Evolutionary conservation across 2,797 vertebrate species (phyloP).

Genomic region (Chrysocyon brachyurus): DNA sequence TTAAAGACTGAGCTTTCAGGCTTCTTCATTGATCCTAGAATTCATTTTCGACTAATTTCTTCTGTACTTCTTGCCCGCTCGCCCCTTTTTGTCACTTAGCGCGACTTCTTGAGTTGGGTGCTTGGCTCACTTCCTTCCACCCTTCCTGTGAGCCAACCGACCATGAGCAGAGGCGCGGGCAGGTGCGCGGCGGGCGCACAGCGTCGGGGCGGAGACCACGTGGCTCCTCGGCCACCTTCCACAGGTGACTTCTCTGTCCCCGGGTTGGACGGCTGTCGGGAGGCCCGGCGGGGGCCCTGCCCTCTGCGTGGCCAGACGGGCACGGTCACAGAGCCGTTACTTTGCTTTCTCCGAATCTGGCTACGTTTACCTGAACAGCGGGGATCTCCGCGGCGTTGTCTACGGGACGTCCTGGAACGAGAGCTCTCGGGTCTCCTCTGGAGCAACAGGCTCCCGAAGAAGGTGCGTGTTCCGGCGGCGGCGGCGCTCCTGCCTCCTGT

Average conservation of each 20-base stretch:
- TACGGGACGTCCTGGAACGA: fast-evolving
- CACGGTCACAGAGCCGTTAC: not conserved
- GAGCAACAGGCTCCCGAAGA: not conserved
- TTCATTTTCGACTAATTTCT: not conserved
- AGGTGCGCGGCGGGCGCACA: too few species aligned
- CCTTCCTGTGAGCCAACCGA: not conserved
- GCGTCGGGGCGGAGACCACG: too few species aligned
- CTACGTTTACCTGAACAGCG: too few species aligned
- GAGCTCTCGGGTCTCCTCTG: not conserved
- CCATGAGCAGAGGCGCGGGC: too few species aligned
- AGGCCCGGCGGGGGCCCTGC: not conserved
- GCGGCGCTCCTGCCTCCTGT: not conserved
- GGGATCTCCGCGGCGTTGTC: not conserved
- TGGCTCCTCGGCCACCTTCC: not conserved
- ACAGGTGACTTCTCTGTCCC: not conserved
- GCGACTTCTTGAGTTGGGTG: not conserved
- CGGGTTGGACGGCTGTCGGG: fast-evolving
- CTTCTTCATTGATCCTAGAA: not conserved
- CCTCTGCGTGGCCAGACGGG: not conserved
- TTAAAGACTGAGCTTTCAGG: not conserved
- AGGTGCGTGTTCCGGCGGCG: too few species aligned
- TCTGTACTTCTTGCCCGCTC: not conserved
- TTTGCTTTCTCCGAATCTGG: too few species aligned
- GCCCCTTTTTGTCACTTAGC: not conserved
- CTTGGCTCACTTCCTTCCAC: not conserved